Conservation (phyloP, 1,140 invertebrate genomes). For the Tetramorium alpestre region DNA sequence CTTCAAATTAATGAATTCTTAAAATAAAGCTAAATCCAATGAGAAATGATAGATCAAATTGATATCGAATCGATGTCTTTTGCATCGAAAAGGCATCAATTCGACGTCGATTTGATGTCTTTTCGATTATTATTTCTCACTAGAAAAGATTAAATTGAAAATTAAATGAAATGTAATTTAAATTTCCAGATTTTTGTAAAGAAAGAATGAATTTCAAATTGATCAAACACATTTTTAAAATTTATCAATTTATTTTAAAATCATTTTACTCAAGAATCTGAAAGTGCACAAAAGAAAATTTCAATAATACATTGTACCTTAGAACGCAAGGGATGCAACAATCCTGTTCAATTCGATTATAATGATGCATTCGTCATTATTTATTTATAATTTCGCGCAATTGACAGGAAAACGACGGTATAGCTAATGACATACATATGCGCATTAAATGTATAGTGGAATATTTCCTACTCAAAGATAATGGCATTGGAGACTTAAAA, state of each 20-base stretch:
- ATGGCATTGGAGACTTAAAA: constrained; percentile 25
- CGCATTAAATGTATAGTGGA: background rate
- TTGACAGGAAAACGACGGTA: background rate
- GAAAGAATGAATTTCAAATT: background rate
- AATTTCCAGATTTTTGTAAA: background rate
- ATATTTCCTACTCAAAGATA: background rate
- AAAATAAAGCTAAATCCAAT: background rate
- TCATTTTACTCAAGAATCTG: background rate
- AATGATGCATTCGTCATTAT: background rate
- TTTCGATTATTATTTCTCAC: no score
- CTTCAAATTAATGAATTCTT: background rate
- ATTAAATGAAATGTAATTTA: background rate
- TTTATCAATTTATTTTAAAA: background rate
- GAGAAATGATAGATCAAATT: no score
- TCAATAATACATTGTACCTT: background rate
- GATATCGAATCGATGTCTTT: no score
- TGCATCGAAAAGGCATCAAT: no score
- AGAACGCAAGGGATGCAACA: background rate
- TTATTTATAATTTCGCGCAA: background rate
- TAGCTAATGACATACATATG: background rate
- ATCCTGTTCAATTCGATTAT: background rate
- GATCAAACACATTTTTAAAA: background rate
- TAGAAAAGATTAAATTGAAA: background rate
- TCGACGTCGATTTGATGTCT: no score
- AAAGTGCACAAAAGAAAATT: background rate